Base-by-base conservation (phyloP, 2,113 vertebrate species). In the Boleophthalmus pectinirostris region DNA sequence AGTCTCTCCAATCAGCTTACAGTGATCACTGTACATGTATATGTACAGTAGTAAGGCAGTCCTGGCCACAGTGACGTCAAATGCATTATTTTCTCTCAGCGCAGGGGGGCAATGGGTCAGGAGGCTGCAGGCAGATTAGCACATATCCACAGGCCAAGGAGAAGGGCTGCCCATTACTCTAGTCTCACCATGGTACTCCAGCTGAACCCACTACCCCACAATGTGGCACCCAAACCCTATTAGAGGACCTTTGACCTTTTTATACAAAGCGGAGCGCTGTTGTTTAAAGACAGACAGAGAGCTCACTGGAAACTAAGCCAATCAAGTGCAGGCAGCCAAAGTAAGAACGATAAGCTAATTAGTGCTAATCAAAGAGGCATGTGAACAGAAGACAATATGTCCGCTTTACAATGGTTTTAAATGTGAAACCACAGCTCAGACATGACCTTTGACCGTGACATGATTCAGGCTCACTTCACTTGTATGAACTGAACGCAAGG, bases 261-360 rank as follows among this genome's bases (percentile, higher is more conserved):
- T 8, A 18, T 25, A 11, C 38, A 0, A 25, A 72, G 61, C 29
- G 45, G 23, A 6, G 21, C n/a, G 23, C 18, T 64, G 33, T 46
- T 25, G 66, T 24, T 67, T 73, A 15, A 15, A 53, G 23, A 25
- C 38, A 24, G 35, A 5, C 29, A 51, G 63, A 29, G 11, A 16
- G 12, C 46, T 61, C 58, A 82, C 15, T 18, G 51, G 70, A 33
- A 43, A 29, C 20, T 66, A 84, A 88, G 70, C 72, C 61, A 58
- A 83, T 84, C 79, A 89, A 83, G 83, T 72, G 14, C 2, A 51
- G 56, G 85, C 61, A 43, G 35, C 18, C 60, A 69, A 45, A 72
- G 46, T 13, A 46, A 56, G 72, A 5, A 43, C 9, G 38, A 23
- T 49, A 74, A 88, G 79, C 61, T 47, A 5, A 76, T 87, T 85